Percentiles rank a stretch among this genome's conserved stretches.
These are phyloP conservation scores for Fregata magnificens DNA, from an alignment of 2,113 vertebrate species.

Conservation along the genomic window DNA sequence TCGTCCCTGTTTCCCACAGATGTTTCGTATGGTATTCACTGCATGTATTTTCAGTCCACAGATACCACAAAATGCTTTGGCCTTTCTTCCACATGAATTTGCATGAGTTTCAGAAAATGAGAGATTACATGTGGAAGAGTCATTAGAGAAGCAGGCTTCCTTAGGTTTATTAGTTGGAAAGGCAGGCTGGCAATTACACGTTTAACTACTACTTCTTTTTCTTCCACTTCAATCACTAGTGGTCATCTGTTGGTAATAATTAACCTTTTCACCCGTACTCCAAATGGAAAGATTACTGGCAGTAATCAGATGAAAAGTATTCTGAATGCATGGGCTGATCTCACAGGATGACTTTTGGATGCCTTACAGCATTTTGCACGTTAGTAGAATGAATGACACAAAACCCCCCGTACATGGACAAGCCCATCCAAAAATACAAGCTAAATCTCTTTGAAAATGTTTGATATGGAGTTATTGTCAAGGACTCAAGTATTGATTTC, in stretches of 20 bases:
- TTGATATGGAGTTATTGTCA: not conserved
- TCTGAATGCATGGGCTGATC: not conserved
- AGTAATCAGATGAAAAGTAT: not conserved
- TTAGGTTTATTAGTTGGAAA: not conserved
- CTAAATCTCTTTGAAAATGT: not conserved
- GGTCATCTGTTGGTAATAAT: not conserved
- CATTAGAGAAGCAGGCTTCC: not conserved
- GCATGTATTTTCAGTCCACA: not conserved
- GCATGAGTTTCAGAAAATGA: not conserved
- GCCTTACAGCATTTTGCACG: not conserved
- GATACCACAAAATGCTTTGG: not conserved
- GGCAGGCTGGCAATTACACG: not conserved
- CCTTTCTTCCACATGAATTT: not conserved
- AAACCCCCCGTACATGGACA: too few relatives aligned
- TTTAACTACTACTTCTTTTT: not conserved
- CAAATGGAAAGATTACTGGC: not conserved
- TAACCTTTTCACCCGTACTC: not conserved
- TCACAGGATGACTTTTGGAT: not conserved
- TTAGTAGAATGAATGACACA: not conserved
- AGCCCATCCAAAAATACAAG: not conserved
- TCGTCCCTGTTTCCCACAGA: not conserved
- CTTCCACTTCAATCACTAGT: not conserved
- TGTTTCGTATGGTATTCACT: not conserved
- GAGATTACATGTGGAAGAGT: not conserved
- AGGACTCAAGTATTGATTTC: not conserved